Base-by-base conservation (phyloP, 1,140 invertebrate genomes). In the Neodiprion virginianus region DNA sequence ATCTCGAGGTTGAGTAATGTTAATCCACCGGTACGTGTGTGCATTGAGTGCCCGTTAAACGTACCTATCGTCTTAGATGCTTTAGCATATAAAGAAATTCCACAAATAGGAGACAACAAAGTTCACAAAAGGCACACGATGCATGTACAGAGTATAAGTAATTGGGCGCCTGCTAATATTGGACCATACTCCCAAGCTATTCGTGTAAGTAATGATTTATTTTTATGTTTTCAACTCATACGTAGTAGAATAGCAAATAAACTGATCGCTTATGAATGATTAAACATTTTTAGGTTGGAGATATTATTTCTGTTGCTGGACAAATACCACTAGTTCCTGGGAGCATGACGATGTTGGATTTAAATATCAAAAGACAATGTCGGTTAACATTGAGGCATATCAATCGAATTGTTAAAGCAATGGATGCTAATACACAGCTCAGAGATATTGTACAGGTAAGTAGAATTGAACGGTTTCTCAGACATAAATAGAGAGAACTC, bases 91-190 rank as follows among this genome's bases (percentile, higher is more conserved):
- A 90, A 89, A 73, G 84, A 89, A 79, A 80, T 80, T 67, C 79
- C 83, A 76, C 74, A 81, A 66, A 87, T 79, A 72, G 84, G 84
- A 77, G 86, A 86, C 78, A 85, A 81, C 40, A 82, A 83, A 78
- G 72, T 79, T 69, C 84, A 83, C 72, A 87, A 90, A 72, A 91
- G 92, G 79, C 90, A 93, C 67, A 95, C 93, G 10, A 95, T 98
- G 94, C 96, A 98, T 87, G 96, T 98, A 47, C 97, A 98, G 87
- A 94, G 96, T 70, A 93, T 98, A 74, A 98, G 96, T 28, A 96
- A 98, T 88, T 98, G 97, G 97, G 96, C 97, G 7, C 96, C 97
- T 7, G 96, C 96, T 66, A 98, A 97, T 84, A 98, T 99, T 79
- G 97, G 97, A 14, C 97, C 97, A 48, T 99, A 98, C 86, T 98